phyloP scores from a whole-genome alignment of 2,888 invertebrate genomes.

The Norana najaformis region DNA sequence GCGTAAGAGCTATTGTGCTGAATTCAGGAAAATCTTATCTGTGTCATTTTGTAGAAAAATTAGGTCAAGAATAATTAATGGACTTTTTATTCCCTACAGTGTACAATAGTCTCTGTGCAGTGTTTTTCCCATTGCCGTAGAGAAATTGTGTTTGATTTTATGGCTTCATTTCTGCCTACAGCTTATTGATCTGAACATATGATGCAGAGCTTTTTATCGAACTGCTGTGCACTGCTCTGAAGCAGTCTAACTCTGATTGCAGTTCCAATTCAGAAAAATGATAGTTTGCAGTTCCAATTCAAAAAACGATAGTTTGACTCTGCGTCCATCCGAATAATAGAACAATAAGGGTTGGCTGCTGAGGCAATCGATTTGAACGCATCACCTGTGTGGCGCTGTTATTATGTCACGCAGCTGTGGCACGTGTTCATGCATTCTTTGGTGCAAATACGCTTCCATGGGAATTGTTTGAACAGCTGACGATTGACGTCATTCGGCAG shows the following conservation, averaged over 20 bases:
- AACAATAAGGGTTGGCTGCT: too few relatives aligned
- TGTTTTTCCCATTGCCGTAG: not conserved
- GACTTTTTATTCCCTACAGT: not conserved
- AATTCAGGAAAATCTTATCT: not conserved
- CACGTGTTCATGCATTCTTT: not conserved
- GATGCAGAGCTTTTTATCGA: not conserved
- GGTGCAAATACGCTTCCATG: not conserved
- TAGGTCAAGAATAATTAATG: not conserved
- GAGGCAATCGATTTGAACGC: not conserved
- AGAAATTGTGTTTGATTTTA: not conserved
- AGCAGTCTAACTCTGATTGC: not conserved
- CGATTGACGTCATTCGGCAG: constrained; percentile 20
- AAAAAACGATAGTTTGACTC: not conserved
- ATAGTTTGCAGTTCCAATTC: not conserved
- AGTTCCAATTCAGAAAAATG: not conserved
- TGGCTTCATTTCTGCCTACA: not conserved
- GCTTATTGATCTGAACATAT: not conserved
- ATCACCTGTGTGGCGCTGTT: not conserved
- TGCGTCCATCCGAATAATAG: too few relatives aligned
- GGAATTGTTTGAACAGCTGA: constrained; percentile 25
- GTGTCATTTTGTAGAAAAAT: not conserved
- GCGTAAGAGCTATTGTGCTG: not conserved
- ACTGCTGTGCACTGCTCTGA: not conserved
- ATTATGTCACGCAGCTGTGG: not conserved
- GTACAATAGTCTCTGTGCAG: not conserved